Conservation (phyloP, 1,140 invertebrate genomes). For the Drosophila littoralis region DNA sequence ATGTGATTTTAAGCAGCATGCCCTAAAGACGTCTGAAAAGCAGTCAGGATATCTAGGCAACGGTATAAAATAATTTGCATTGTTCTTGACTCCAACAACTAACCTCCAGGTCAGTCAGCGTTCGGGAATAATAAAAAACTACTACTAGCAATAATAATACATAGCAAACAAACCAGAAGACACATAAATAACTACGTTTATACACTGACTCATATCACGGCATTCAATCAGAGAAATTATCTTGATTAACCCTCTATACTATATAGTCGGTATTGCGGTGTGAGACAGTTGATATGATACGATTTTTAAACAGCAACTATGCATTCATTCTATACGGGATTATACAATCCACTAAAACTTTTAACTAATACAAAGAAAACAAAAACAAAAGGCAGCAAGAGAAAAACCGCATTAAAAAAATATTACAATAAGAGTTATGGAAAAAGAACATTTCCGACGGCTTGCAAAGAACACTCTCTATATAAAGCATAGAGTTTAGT, state of each 20-base stretch:
- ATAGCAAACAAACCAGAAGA: background rate
- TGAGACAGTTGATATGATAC: conserved; percentile 9
- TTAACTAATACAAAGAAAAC: background rate
- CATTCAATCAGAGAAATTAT: conserved; percentile 9
- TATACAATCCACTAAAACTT: background rate
- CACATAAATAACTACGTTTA: background rate
- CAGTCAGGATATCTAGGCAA: no score
- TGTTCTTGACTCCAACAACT: no score
- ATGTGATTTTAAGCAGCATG: no score
- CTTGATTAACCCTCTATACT: background rate
- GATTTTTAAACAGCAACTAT: background rate
- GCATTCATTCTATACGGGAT: background rate
- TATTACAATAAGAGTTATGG: background rate
- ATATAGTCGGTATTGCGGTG: conserved; percentile 2
- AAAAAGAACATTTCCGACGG: background rate
- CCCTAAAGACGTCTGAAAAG: no score
- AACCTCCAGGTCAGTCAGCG: no score
- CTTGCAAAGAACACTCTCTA: background rate
- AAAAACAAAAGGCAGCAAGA: background rate
- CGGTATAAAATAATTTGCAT: no score
- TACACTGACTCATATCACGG: conserved; percentile 10
- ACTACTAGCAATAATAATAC: background rate
- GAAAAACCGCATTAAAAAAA: background rate
- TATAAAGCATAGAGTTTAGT: background rate
- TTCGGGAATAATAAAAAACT: background rate